These are phyloP conservation scores for Lithobates pipiens DNA, from an alignment of 2,797 vertebrate species.

Conservation along the genomic window DNA sequence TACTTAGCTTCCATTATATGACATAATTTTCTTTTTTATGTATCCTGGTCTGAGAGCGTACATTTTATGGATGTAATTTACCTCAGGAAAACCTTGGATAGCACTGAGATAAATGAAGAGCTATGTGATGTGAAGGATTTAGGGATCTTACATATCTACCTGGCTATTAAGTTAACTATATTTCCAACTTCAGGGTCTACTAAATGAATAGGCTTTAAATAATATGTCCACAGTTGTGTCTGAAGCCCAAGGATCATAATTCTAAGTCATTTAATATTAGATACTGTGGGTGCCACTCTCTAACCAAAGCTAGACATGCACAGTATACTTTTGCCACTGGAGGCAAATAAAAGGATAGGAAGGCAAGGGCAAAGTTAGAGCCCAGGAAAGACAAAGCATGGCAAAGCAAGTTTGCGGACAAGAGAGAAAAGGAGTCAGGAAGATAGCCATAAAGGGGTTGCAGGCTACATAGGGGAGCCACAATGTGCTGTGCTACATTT, in stretches of 20 bases:
- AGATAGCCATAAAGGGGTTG: too few species aligned
- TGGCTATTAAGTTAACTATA: neutral
- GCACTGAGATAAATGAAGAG: neutral
- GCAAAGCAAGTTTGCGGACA: too few species aligned
- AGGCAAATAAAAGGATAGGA: too few species aligned
- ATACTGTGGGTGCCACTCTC: neutral
- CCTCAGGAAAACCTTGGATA: neutral
- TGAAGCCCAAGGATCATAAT: neutral
- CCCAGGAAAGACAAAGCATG: too few species aligned
- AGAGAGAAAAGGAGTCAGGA: too few species aligned
- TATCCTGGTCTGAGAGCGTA: neutral
- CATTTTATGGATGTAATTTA: neutral
- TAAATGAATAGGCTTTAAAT: neutral
- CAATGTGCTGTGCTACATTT: too few species aligned
- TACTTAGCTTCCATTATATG: neutral
- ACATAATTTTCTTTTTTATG: conserved; percentile 11
- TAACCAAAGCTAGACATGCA: too few species aligned
- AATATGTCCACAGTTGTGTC: neutral
- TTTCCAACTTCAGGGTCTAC: neutral
- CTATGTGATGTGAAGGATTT: neutral
- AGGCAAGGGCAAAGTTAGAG: too few species aligned
- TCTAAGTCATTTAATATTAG: neutral
- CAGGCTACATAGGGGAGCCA: too few species aligned
- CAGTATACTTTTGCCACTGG: too few species aligned
- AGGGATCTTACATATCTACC: conserved; percentile 7